These are phyloP conservation scores for Drosophila setosimentum DNA, from an alignment of 2,888 invertebrate genomes.

Conservation along the genomic window DNA sequence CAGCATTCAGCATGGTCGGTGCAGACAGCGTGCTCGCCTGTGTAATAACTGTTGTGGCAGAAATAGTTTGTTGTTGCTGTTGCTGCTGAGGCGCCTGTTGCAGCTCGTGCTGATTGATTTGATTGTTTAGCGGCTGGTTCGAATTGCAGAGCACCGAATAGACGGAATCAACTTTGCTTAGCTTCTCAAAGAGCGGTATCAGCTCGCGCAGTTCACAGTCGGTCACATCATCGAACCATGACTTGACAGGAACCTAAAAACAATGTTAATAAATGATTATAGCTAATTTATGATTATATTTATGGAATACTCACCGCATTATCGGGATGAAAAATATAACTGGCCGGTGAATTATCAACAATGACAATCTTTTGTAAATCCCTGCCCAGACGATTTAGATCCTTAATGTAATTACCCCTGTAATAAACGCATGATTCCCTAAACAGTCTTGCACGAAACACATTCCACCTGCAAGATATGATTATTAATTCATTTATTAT, in stretches of 20 bases:
- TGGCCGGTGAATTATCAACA: slow-evolving; percentile 99
- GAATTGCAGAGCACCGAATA: slow-evolving; percentile 97
- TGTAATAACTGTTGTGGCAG: slow-evolving; percentile 84
- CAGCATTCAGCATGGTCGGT: slow-evolving; percentile 80
- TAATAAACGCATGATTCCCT: slow-evolving; percentile 99
- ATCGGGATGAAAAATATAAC: slow-evolving; percentile 99
- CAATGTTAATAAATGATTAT: background rate
- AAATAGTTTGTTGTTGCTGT: slow-evolving; percentile 81
- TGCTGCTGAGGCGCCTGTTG: slow-evolving; percentile 71
- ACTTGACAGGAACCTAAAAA: slow-evolving; percentile 96
- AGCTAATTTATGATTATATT: background rate
- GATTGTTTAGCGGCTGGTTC: slow-evolving; percentile 90
- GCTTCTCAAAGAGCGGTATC: slow-evolving; percentile 98
- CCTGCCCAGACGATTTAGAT: slow-evolving; percentile 98
- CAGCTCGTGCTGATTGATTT: slow-evolving; percentile 70
- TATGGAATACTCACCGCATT: slow-evolving; percentile 94
- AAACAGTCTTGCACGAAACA: slow-evolving; percentile 97
- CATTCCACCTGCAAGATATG: slow-evolving; percentile 91
- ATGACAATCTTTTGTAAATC: slow-evolving; percentile 98
- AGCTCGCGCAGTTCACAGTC: slow-evolving; percentile 98
- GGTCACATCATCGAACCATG: slow-evolving; percentile 99
- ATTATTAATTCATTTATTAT: background rate
- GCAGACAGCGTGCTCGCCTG: slow-evolving; percentile 83
- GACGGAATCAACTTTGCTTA: slow-evolving; percentile 98
- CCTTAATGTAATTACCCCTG: slow-evolving; percentile 99